phyloP scores from a whole-genome alignment of 2,888 invertebrate genomes.

The Platerodrilus igneus region DNA sequence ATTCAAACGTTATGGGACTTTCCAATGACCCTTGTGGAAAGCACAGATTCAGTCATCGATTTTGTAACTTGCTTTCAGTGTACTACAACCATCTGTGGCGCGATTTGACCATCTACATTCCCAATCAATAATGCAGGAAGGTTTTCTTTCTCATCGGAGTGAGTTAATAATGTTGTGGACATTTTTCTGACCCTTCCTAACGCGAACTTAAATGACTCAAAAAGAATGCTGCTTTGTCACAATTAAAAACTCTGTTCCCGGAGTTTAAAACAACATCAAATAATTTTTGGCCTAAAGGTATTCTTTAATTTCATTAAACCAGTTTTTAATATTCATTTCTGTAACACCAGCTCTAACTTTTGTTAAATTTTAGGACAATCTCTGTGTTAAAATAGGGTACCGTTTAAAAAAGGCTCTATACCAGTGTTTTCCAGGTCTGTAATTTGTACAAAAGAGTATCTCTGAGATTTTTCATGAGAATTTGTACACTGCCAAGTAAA shows the following conservation, averaged over 20 bases:
- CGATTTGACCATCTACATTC: conserved; percentile 32
- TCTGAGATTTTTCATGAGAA: too few relatives aligned
- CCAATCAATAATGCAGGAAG: conserved; percentile 28
- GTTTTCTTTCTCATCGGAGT: conserved; percentile 30
- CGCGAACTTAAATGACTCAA: conserved; percentile 26
- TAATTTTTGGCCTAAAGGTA: conserved; percentile 4
- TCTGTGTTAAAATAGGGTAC: conserved; percentile 4
- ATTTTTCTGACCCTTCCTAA: conserved; percentile 26
- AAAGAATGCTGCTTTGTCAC: conserved; percentile 31
- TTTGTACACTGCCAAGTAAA: too few relatives aligned
- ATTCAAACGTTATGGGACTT: conserved; percentile 30
- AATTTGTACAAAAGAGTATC: background rate
- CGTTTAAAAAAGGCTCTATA: background rate
- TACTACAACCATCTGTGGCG: conserved; percentile 34
- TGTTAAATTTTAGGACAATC: background rate
- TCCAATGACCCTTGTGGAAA: conserved; percentile 6
- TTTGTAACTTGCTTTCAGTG: conserved; percentile 30
- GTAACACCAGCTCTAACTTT: conserved; percentile 24
- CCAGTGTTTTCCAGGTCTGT: conserved; percentile 5
- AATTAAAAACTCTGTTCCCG: conserved; percentile 5
- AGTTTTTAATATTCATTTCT: conserved; percentile 12
- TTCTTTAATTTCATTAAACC: conserved; percentile 7
- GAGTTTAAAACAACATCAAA: conserved; percentile 3
- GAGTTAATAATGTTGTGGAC: conserved; percentile 26
- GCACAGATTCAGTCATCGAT: conserved; percentile 32